Conservation (phyloP, 2,113 vertebrate genomes). For the Natator depressus region DNA sequence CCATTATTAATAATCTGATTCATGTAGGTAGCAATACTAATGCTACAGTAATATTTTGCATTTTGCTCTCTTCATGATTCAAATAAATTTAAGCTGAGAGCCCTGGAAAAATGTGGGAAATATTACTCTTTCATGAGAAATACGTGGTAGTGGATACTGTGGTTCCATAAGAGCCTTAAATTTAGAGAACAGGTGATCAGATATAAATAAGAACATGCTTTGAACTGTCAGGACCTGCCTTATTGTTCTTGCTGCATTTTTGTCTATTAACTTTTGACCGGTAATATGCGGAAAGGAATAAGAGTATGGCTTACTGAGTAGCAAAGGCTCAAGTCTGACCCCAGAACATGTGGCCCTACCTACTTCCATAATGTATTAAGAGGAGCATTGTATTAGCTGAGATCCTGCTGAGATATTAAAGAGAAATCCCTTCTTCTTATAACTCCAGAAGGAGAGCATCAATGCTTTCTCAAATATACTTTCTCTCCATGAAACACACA, state of each 20-base stretch:
- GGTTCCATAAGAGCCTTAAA: slow-evolving; percentile 30
- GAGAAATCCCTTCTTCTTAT: not conserved
- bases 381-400: not conserved
- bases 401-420: not conserved
- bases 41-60: not conserved
- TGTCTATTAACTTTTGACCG: not conserved
- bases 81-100: not conserved
- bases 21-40: slow-evolving; percentile 2
- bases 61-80: not conserved
- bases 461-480: not conserved
- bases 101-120: slow-evolving; percentile 17
- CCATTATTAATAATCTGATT: not conserved
- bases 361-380: not conserved
- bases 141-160: not conserved
- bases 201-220: slow-evolving; percentile 6
- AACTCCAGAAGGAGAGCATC: not conserved
- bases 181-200: not conserved
- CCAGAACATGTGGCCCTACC: not conserved
- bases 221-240: not conserved
- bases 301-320: not conserved
- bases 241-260: not conserved
- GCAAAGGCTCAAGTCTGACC: not conserved
- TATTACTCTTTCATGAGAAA: not conserved
- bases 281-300: not conserved
- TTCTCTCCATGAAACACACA: not conserved